phyloP scores from a whole-genome alignment of 2,113 vertebrate species.

The Clupea harengus region DNA sequence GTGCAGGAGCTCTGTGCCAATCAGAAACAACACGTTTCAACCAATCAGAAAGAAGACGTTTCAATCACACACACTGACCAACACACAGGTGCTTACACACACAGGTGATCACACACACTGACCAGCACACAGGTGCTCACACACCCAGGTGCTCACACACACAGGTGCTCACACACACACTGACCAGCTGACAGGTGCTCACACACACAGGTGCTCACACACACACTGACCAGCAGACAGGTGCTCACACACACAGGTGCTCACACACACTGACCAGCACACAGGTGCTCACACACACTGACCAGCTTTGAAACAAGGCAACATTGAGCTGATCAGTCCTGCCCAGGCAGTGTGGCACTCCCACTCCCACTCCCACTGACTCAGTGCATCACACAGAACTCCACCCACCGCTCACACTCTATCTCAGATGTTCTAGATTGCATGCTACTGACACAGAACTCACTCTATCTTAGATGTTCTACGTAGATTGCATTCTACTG shows the following conservation, averaged over 20 bases:
- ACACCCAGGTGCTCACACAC: background rate
- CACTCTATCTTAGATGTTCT: too few relatives aligned
- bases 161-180: background rate
- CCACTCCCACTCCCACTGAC: too few relatives aligned
- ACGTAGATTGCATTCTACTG: too few relatives aligned
- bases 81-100: background rate
- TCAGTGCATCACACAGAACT: too few relatives aligned
- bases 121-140: background rate
- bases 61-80: background rate
- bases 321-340: too few relatives aligned
- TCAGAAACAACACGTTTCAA: slow-evolving; percentile 41
- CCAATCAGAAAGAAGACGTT: slow-evolving; percentile 44
- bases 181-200: background rate
- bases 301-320: too few relatives aligned
- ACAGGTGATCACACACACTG: background rate
- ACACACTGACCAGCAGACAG: background rate
- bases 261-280: background rate
- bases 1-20: slow-evolving; percentile 37
- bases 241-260: background rate
- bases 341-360: too few relatives aligned
- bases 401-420: too few relatives aligned
- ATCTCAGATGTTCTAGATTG: too few relatives aligned
- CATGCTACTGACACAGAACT: too few relatives aligned
- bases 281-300: background rate
- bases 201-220: background rate